These are phyloP conservation scores for Spheniscus mendiculus DNA, from an alignment of 2,113 vertebrate species.

Conservation along the genomic window DNA sequence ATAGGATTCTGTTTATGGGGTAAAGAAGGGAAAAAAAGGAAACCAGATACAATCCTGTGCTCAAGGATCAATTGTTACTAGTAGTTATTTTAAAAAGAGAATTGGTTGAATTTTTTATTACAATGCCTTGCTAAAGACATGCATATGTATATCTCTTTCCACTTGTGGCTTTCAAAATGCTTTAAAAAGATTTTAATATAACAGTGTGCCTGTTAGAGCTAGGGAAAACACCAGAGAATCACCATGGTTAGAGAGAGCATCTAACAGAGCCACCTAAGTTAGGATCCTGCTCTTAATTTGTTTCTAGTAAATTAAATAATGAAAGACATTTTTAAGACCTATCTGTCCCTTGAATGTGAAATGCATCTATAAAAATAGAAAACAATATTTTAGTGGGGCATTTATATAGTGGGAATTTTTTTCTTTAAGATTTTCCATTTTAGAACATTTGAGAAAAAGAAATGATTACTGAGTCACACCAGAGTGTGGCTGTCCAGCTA, in stretches of 20 bases:
- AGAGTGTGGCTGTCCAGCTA: not conserved
- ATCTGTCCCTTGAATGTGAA: not conserved
- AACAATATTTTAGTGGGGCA: not conserved
- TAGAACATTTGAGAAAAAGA: not conserved
- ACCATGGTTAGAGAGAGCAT: not conserved
- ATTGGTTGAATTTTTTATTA: not conserved
- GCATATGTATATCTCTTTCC: not conserved
- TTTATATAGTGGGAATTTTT: not conserved
- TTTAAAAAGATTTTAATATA: not conserved
- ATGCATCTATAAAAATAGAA: not conserved
- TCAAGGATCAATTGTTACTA: not conserved
- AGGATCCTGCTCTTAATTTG: not conserved
- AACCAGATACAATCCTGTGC: not conserved
- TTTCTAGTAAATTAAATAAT: not conserved
- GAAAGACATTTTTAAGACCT: not conserved
- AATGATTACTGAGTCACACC: not conserved
- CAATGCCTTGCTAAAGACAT: not conserved
- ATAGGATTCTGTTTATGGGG: not conserved
- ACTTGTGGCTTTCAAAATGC: not conserved
- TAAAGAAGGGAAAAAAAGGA: not conserved
- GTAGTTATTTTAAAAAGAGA: not conserved
- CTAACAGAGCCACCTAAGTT: not conserved
- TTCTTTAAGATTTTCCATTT: not conserved
- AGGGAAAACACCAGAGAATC: not conserved
- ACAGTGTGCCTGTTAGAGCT: not conserved